phyloP scores from a whole-genome alignment of 2,113 vertebrate species.

The Syngnathoides biaculeatus region DNA sequence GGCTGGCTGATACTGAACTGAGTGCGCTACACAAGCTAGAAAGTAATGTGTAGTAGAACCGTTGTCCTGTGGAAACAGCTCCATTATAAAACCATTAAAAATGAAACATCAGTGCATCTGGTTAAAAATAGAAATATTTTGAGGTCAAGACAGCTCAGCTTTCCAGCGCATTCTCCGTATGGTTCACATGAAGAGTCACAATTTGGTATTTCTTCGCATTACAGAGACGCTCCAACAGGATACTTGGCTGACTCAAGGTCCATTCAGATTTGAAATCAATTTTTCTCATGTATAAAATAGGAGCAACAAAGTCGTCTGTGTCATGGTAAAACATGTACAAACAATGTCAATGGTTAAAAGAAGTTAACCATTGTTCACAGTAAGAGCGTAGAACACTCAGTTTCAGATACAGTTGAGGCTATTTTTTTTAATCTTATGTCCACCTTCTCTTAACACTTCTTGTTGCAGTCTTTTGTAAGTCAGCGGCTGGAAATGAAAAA shows the following conservation, averaged over 20 bases:
- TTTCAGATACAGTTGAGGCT: no score
- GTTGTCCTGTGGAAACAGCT: constrained; percentile 41
- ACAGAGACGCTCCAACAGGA: not conserved
- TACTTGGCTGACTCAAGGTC: not conserved
- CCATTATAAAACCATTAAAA: constrained; percentile 52
- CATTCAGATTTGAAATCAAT: not conserved
- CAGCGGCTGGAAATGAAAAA: constrained; percentile 22
- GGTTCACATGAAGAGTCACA: constrained; percentile 20
- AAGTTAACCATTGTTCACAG: no score
- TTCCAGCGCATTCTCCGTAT: constrained; percentile 15
- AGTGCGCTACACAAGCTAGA: not conserved
- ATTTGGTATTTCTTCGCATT: not conserved
- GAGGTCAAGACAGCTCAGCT: constrained; percentile 39
- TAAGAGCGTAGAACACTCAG: no score
- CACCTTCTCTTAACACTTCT: no score
- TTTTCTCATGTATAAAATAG: not conserved
- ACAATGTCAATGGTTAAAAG: no score
- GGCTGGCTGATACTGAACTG: constrained; percentile 9
- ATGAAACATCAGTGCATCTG: constrained; percentile 31
- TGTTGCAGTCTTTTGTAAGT: no score
- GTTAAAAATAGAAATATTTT: constrained; percentile 41
- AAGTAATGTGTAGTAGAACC: constrained; percentile 31
- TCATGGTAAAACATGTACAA: no score
- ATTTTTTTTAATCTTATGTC: no score
- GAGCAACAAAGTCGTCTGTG: not conserved